These are phyloP conservation scores for Catocala nupta DNA, from an alignment of 2,888 invertebrate genomes.

Conservation along the genomic window DNA sequence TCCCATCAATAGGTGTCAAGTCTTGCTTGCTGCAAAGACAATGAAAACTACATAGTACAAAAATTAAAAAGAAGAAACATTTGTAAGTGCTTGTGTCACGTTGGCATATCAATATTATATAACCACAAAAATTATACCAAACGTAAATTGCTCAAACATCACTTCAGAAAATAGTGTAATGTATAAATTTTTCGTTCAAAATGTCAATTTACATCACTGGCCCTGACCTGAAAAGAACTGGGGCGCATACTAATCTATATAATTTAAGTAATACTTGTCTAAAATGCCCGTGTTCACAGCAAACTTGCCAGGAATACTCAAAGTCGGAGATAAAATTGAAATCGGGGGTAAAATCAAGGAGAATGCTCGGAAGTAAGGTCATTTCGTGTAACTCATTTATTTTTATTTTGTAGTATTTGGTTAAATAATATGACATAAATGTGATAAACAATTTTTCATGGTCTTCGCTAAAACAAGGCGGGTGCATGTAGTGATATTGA, in stretches of 20 bases:
- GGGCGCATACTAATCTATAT: conserved; percentile 52
- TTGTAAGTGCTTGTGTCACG: conserved; percentile 25
- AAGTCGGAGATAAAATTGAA: conserved; percentile 81
- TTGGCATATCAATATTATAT: conserved; percentile 41
- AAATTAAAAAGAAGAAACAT: conserved; percentile 26
- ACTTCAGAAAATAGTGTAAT: conserved; percentile 66
- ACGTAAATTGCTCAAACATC: conserved; percentile 29
- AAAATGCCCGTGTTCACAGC: conserved; percentile 84
- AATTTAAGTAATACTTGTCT: conserved; percentile 33
- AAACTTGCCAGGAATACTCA: conserved; percentile 75
- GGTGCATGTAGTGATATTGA: too few species aligned
- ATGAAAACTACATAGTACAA: conserved; percentile 15
- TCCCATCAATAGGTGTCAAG: background rate
- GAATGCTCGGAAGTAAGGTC: conserved; percentile 79
- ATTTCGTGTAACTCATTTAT: background rate
- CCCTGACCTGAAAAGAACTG: conserved; percentile 62
- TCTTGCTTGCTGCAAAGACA: background rate
- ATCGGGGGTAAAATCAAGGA: conserved; percentile 84
- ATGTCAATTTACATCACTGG: conserved; percentile 69
- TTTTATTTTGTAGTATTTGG: background rate
- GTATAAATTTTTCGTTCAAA: conserved; percentile 81
- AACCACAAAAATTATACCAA: conserved; percentile 45
- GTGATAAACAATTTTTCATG: too few species aligned
- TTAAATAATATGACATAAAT: background rate
- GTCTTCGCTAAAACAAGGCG: too few species aligned